These are phyloP conservation scores for Psophia crepitans DNA, from an alignment of 2,113 vertebrate genomes.

Conservation along the genomic window DNA sequence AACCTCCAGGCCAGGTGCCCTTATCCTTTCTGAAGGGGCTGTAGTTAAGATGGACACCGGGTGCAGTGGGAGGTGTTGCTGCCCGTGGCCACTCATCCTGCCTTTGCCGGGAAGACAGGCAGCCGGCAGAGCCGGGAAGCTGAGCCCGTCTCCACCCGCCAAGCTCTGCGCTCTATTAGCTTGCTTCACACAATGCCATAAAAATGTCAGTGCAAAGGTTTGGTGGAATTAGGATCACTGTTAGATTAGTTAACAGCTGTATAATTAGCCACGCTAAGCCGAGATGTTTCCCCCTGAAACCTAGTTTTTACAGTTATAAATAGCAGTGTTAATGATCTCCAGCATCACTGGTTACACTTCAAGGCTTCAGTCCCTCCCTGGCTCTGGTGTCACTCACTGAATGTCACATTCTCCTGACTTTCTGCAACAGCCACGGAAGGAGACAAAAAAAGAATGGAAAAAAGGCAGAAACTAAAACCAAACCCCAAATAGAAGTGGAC, in stretches of 20 bases:
- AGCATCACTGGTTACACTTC: conserved; percentile 7
- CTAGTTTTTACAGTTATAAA: conserved; percentile 33
- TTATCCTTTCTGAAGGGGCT: not conserved
- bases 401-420: conserved; percentile 38
- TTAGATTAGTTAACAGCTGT: conserved; percentile 53
- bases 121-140: not conserved
- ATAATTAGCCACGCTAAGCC: conserved; percentile 18
- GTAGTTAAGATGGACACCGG: accelerated
- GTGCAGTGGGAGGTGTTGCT: not conserved
- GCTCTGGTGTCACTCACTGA: conserved; percentile 40
- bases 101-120: not conserved
- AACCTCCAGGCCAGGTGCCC: not conserved
- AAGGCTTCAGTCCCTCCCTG: not conserved
- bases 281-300: conserved; percentile 41
- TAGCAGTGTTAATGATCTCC: conserved; percentile 56
- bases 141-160: not conserved
- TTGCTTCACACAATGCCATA: not conserved
- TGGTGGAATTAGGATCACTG: conserved; percentile 32
- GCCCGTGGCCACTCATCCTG: not conserved
- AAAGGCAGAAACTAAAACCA: conserved; percentile 2
- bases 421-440: not conserved
- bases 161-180: not conserved
- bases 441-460: not conserved
- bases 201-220: not conserved
- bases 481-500: not conserved